A percentile compares a stretch with the other conserved stretches of the same genome.
Conservation (phyloP, 1,140 invertebrate genomes). For the Phthorimaea operculella region DNA sequence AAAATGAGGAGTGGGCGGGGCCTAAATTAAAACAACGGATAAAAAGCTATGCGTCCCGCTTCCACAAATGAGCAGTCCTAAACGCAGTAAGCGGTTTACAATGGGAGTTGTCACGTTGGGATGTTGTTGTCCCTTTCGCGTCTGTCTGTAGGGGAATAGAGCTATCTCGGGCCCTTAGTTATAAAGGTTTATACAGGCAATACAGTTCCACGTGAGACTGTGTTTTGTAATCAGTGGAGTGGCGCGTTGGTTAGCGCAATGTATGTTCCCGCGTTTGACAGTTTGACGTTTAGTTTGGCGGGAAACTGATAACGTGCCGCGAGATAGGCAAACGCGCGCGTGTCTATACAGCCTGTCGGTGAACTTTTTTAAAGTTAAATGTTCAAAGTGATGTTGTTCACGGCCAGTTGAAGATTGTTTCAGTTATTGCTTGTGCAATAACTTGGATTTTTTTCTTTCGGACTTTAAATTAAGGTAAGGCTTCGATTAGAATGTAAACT, state of each 20-base stretch:
- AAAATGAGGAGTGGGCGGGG: constrained; percentile 57
- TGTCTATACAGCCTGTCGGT: constrained; percentile 23
- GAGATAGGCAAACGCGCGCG: constrained; percentile 21
- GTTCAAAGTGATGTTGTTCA: constrained; percentile 47
- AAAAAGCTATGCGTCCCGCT: constrained; percentile 50
- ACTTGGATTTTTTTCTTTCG: constrained; percentile 49
- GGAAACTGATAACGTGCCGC: constrained; percentile 44
- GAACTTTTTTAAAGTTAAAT: constrained; percentile 20
- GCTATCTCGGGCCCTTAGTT: constrained; percentile 55
- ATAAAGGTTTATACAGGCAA: constrained; percentile 50
- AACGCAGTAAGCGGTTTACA: constrained; percentile 58
- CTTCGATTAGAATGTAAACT: neutral
- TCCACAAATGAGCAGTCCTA: constrained; percentile 58
- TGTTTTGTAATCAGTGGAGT: constrained; percentile 67
- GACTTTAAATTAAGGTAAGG: constrained; percentile 35
- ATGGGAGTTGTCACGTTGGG: constrained; percentile 41
- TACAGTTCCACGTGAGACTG: constrained; percentile 61
- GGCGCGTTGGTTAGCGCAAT: constrained; percentile 55
- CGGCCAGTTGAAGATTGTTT: constrained; percentile 47
- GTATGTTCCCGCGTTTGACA: constrained; percentile 60
- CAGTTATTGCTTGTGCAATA: constrained; percentile 60
- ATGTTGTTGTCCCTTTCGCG: constrained; percentile 38
- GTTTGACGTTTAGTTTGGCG: constrained; percentile 64
- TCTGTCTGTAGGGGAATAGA: constrained; percentile 27
- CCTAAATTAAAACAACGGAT: constrained; percentile 36